Conservation (phyloP, 1,140 invertebrate genomes). For the Tenebrio molitor region DNA sequence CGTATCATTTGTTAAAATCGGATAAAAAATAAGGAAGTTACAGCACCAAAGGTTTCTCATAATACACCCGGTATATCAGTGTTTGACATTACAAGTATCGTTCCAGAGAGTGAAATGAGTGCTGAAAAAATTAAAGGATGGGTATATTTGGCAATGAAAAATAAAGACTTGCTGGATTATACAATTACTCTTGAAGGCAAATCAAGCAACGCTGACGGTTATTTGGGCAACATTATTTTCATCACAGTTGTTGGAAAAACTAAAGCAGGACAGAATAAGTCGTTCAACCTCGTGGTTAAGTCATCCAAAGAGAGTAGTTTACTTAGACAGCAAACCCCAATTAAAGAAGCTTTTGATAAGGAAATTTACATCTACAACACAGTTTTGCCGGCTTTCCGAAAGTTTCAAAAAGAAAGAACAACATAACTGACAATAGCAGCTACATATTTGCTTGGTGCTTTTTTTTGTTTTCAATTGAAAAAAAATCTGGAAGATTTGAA, state of each 20-base stretch:
- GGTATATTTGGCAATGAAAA: background rate
- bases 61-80: no score
- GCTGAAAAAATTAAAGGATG: slow-evolving; percentile 1
- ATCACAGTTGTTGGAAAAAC: background rate
- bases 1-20: no score
- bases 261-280: slow-evolving; percentile 4
- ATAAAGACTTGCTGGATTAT: background rate
- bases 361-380: slow-evolving; percentile 1
- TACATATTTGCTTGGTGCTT: no score
- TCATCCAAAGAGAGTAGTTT: slow-evolving; percentile 29
- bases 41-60: no score
- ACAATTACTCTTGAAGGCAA: background rate
- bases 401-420: background rate
- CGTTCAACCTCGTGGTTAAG: slow-evolving; percentile 47
- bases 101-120: background rate
- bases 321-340: background rate
- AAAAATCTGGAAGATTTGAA: no score
- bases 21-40: no score
- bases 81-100: background rate
- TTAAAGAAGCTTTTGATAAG: background rate
- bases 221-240: slow-evolving; percentile 7
- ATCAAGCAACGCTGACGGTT: slow-evolving; percentile 7
- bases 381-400: background rate
- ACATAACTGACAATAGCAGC: no score
- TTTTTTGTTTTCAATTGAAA: no score